Evolutionary conservation across 1,140 invertebrate species (phyloP), one percentile per base, ranked within the genome.

Genomic region (Drosophila pectinifera): DNA sequence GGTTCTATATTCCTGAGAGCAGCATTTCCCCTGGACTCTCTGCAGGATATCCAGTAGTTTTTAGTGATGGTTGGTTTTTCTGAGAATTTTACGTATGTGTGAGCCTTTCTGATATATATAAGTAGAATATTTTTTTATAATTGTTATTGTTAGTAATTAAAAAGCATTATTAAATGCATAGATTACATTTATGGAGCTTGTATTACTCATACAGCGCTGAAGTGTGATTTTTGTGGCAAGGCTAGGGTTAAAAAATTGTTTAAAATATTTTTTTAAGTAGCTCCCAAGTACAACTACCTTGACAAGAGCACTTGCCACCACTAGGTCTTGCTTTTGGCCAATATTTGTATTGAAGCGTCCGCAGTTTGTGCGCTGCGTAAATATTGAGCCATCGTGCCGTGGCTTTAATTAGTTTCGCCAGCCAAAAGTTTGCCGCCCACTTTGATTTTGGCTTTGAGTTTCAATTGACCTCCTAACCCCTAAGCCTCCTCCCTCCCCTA

Each of bases 331-430:
- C 14, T 1, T 22, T 11, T 18, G 26, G 6, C 14, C 43, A 22
- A 42, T 41, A 46, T 59, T 73, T 75, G 43, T 61, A 10, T 63
- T 57, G 41, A 36, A 41, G 42, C 26, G 45, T 24, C 56, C 51
- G 48, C 41, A 78, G 85, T 79, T 80, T 88, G 45, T 55, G 55
- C 43, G 46, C 41, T 38, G 39, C 57, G 80, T 84, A 78, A 88
- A 88, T 88, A 89, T 88, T 88, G 80, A 77, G 64, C 36, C 63
- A 89, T 67, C 84, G 84, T 89, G 84, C 68, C 49, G 18, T 49
- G 48, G 80, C 68, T 80, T 89, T 88, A 88, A 88, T 88, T 89
- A 89, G 79, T 75, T 75, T 69, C 58, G 16, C 39, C 51, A 57
- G 57, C 41, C 62, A 41, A 24, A 83, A 75, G 34, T 78, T 88